Base-by-base conservation (phyloP, 35 echinoderm and acorn worm species). In the Heliocidaris erythrogramma region DNA sequence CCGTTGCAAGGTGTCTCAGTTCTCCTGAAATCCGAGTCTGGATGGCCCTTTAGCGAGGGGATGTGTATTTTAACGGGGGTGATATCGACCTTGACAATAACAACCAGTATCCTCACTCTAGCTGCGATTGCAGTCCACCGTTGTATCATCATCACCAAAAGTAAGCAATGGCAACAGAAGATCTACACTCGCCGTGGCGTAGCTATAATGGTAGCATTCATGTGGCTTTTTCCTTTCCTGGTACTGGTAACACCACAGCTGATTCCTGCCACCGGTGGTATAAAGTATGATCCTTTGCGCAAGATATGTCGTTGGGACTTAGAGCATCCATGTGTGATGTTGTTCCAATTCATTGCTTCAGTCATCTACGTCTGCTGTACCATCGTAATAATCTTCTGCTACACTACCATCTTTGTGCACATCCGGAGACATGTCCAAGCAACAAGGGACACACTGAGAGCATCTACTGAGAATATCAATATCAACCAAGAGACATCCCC, bases 61-160 rank as follows among this genome's bases (percentile, higher is more conserved):
- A 84, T 98, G 11, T 98, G 97, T 30, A 59, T 88, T 27, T 24
- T 94, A 11, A 94, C 97, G 30, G 94, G 95, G 5, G 32, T 96
- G 1, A 93, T 96, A 12, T 86, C 96, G 86, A 94, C 96, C 48
- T 96, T 95, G 4, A 94, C 96, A 92, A 95, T 24, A 95, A 86
- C 95, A 12, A 96, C 95, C 47, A 98, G 97, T 53, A 94, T 98
- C 17, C 97, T 96, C 88, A 97, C 97, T 6, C 85, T 98, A 13
- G 96, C 95, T 8, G 94, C 86, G 0, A 97, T 98, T 32, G 97
- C 96, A 49, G 95, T 97, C 49, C 96, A 97, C 94, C 94, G 97
- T 52, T 98, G 96, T 65, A 96, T 97, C 9, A 71, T 98, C 9
- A 96, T 98, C 42, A 98, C 97, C 12, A 91, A 94, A 59, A 93